Evolutionary conservation across 2,797 vertebrate genomes (phyloP).

Genomic region (Pipistrellus pygmaeus): DNA sequence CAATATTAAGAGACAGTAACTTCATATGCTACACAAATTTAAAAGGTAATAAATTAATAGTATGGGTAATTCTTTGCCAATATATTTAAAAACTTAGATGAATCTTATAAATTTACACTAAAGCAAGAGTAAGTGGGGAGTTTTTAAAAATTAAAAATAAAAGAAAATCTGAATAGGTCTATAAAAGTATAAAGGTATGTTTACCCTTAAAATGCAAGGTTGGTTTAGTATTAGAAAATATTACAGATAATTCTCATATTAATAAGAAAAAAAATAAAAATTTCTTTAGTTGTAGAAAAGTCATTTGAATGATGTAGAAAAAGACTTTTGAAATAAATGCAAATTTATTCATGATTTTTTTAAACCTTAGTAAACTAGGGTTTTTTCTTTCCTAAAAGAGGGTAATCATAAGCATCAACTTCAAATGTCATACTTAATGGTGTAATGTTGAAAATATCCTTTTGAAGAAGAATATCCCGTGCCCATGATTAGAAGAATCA

Average conservation of each 20-base stretch:
- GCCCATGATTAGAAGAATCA: too few relatives aligned
- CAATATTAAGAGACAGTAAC: background rate
- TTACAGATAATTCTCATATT: background rate
- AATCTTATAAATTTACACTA: background rate
- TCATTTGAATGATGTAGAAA: background rate
- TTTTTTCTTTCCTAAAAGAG: background rate
- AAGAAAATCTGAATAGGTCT: background rate
- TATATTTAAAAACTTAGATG: background rate
- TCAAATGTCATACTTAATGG: background rate
- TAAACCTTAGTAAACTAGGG: background rate
- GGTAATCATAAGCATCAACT: background rate
- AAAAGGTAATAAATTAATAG: slow-evolving; percentile 17
- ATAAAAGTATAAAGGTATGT: background rate
- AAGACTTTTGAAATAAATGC: slow-evolving; percentile 40
- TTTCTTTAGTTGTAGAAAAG: background rate
- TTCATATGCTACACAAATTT: background rate
- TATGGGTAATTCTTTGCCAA: background rate
- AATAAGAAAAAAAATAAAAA: slow-evolving; percentile 28
- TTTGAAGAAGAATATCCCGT: too few relatives aligned
- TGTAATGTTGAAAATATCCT: slow-evolving; percentile 5
- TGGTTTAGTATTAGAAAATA: slow-evolving; percentile 48
- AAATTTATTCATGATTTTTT: slow-evolving; percentile 18
- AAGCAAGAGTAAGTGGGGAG: background rate
- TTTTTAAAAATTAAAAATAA: background rate
- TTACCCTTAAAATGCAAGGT: slow-evolving; percentile 34